Conservation (phyloP, 2,888 invertebrate species). For the Cheilosia variabilis region DNA sequence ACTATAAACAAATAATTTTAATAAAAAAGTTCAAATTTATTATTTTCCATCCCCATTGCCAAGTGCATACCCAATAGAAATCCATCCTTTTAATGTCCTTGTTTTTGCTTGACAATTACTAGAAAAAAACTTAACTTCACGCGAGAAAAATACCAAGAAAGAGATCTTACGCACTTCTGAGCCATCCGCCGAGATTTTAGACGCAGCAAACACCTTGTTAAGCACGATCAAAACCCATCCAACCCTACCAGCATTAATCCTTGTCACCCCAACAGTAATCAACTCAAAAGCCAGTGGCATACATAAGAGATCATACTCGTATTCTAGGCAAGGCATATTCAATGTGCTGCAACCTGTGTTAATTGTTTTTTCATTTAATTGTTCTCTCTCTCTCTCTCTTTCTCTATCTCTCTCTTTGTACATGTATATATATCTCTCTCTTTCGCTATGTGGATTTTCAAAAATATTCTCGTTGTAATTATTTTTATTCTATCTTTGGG, state of each 20-base stretch:
- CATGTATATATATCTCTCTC: neutral
- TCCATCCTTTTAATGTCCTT: neutral
- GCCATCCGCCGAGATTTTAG: constrained; percentile 76
- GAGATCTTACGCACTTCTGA: constrained; percentile 85
- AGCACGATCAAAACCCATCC: constrained; percentile 53
- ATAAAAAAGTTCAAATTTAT: neutral
- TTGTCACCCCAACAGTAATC: constrained; percentile 60
- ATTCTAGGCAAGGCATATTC: constrained; percentile 63
- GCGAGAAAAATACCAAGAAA: constrained; percentile 85
- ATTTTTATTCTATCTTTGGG: neutral
- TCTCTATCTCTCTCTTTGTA: neutral
- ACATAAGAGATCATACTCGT: constrained; percentile 54
- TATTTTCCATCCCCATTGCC: no score
- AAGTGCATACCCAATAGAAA: neutral
- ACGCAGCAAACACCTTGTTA: constrained; percentile 67
- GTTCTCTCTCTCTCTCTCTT: neutral
- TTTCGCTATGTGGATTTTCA: neutral
- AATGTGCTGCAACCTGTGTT: constrained; percentile 57
- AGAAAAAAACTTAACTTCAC: constrained; percentile 79
- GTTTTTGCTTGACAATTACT: constrained; percentile 68
- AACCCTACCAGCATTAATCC: constrained; percentile 65
- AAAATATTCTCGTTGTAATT: neutral
- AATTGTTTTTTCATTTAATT: constrained; percentile 18
- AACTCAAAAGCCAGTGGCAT: constrained; percentile 44
- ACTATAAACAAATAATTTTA: neutral